Evolutionary conservation across 2,113 vertebrate species (phyloP), one percentile per base, ranked within the genome.

Genomic region (Ameiurus melas): DNA sequence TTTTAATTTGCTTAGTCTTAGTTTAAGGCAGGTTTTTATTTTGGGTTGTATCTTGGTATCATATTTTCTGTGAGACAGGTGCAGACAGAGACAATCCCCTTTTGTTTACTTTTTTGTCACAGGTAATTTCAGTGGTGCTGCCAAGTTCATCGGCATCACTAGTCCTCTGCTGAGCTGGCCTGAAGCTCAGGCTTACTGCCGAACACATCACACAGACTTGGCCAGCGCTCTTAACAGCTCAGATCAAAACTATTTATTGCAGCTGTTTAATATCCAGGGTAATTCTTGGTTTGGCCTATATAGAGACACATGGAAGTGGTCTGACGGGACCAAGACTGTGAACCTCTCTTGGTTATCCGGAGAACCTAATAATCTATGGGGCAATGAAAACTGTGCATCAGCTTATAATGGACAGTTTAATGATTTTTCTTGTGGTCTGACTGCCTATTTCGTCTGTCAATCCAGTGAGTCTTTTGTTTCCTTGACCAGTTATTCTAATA

Each of bases 231-330:
- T 78, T 16, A 78, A 6, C 43, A 78, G 75, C 43, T 51, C 43
- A 78, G 75, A 78, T 7, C 82, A 86, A 13, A 0, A 47, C 2
- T 0, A 33, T 8, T 14, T 86, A n/a, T 2, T 0, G 0, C 22
- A 39, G 17, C 13, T 77, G 27, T 0, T 0, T 0, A 0, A 20
- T 9, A 12, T 2, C 13, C 47, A 13, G 22, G 33, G 20, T 47
- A 0, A 7, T 47, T 47, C 47, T 9, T 47, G 47, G 47, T 6
- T 47, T 47, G 47, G 47, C 6, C 17, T n/a, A 25, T 85, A 81
- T 13, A 85, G 88, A 25, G 53, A 82, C 51, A 36, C 20, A 4
- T 89, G 88, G 88, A 82, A 33, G 53, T 89, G 84, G 88, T 70
- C 55, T 14, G 88, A 89, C 20, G 17, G 36, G 9, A 80, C 73